Base-by-base conservation (phyloP, 1,140 invertebrate species). In the Hirudo medicinalis region DNA sequence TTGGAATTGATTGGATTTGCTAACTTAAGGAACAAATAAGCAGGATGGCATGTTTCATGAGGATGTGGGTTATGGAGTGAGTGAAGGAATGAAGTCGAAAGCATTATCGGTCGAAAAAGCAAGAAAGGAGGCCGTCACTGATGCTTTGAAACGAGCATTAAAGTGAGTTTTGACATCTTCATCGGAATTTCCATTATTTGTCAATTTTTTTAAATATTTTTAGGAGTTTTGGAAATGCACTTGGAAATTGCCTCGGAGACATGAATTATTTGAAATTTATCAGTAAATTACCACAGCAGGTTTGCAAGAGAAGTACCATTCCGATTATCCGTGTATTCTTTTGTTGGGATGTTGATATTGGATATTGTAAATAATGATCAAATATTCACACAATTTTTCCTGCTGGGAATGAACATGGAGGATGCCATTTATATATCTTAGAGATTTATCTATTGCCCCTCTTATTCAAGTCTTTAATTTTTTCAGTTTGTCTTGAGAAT, bases 31-130 rank as follows among this genome's bases (percentile, higher is more conserved):
- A 49, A 49, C 43, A 1, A 49, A 49, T 9, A 25, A 3, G 20
- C 43, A 81, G 79, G 82, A 84, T 79, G 83, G 83, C 69, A 77
- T 80, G 27, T 83, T 78, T 69, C 83, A 84, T 78, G 83, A 84
- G 76, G 83, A 84, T 75, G 80, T 84, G 69, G 83, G 83, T 20
- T 84, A 84, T 80, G 83, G 83, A 20, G 81, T 83, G 0, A 82
- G 81, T 77, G 83, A 84, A 76, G 83, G 83, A 66, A 82, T 84
- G 80, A 81, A 77, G 72, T 83, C 82, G 9, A 83, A 83, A 72
- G 82, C 81, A n/a, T 74, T 83, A 54, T 80, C 81, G 20, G 75
- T 83, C 49, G 82, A 83, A 73, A 84, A 84, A 71, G 82, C 83
- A 13, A 77, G 81, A 40, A 84, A 83, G 76, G 83, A 84, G 75